Percentiles rank a stretch among this genome's conserved stretches.
Evolutionary conservation across 2,888 invertebrate species (phyloP).

Genomic region (Mythimna vitellina): DNA sequence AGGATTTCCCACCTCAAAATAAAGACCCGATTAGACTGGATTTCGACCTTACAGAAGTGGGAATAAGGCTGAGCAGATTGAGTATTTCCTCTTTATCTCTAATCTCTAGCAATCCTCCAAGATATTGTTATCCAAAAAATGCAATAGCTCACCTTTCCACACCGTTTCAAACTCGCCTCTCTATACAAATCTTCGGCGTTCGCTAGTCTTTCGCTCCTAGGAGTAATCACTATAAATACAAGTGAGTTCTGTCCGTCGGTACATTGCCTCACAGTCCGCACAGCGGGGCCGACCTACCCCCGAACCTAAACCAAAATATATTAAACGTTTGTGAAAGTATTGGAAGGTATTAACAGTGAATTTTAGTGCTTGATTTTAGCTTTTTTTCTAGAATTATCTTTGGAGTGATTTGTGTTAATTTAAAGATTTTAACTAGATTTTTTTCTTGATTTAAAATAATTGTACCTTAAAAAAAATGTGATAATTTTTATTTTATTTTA

Average conservation of each 20-base stretch:
- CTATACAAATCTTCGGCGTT: constrained; percentile 72
- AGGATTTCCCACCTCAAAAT: no score
- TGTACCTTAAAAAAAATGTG: background rate
- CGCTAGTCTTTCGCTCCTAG: constrained; percentile 63
- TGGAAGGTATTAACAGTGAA: constrained; percentile 80
- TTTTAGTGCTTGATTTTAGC: constrained; percentile 42
- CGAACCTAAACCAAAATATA: constrained; percentile 72
- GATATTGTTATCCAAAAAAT: constrained; percentile 10
- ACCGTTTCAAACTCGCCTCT: constrained; percentile 65
- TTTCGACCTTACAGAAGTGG: background rate
- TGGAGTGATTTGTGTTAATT: constrained; percentile 36
- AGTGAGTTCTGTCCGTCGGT: constrained; percentile 71
- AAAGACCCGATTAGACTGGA: background rate
- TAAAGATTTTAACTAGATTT: background rate
- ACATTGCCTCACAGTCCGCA: constrained; percentile 85
- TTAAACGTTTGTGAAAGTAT: constrained; percentile 82
- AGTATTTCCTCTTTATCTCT: background rate
- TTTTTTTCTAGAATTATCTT: constrained; percentile 38
- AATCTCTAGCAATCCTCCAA: no score
- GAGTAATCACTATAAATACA: constrained; percentile 85
- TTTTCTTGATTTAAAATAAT: background rate
- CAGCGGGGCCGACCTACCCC: constrained; percentile 79
- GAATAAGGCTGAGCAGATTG: no score
- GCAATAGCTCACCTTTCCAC: constrained; percentile 41
- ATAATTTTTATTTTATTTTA: background rate